A percentile compares a stretch with the other conserved stretches of the same genome.
These are phyloP conservation scores for Tillus elongatus DNA, from an alignment of 2,888 invertebrate species.

Conservation along the genomic window DNA sequence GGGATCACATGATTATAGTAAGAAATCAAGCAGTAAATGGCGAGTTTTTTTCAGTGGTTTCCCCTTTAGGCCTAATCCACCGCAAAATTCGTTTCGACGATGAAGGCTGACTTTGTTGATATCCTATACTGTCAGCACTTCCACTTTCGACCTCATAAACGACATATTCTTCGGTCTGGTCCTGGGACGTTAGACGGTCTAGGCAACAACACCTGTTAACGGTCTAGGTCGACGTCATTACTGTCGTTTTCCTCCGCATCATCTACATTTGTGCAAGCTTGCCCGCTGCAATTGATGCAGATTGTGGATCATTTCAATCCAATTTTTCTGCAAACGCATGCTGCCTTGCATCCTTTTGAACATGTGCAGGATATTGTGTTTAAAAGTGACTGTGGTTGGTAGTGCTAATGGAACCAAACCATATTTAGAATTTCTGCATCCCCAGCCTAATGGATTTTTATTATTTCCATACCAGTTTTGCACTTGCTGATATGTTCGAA, in stretches of 20 bases:
- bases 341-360: slow-evolving; percentile 6
- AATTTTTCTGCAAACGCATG: slow-evolving; percentile 5
- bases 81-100: no score
- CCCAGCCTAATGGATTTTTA: not conserved
- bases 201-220: no score
- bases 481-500: slow-evolving; percentile 1
- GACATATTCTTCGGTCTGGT: no score
- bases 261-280: slow-evolving; percentile 3
- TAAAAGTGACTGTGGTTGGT: not conserved
- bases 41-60: no score
- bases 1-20: no score
- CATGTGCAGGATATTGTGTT: slow-evolving; percentile 2
- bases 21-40: no score
- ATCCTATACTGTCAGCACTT: no score
- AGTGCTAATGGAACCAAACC: not conserved
- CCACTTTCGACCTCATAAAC: no score
- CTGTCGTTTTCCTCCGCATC: not conserved
- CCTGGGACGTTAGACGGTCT: no score
- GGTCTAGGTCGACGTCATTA: not conserved
- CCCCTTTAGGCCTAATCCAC: no score
- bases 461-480: not conserved
- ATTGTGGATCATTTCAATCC: slow-evolving; percentile 1
- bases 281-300: slow-evolving; percentile 5
- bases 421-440: not conserved
- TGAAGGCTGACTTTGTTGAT: no score